Conservation (phyloP, 2,113 vertebrate genomes). For the Corvus moneduloides region DNA sequence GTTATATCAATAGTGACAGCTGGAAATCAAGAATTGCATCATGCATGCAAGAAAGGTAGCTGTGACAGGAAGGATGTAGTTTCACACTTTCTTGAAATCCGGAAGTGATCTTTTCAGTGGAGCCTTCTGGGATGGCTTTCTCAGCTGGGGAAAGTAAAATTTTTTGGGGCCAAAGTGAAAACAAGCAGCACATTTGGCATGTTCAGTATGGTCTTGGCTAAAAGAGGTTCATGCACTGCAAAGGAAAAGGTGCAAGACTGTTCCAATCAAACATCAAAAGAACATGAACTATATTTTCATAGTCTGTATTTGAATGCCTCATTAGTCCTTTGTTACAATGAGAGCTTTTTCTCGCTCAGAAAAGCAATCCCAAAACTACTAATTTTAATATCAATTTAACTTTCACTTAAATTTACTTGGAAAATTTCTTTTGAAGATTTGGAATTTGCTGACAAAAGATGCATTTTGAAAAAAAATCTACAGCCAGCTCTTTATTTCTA, state of each 20-base stretch:
- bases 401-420: background rate
- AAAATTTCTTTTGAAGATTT: background rate
- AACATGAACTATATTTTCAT: background rate
- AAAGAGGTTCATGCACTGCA: background rate
- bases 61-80: background rate
- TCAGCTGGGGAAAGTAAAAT: background rate
- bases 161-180: fast-evolving
- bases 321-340: background rate
- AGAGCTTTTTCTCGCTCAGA: background rate
- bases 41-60: background rate
- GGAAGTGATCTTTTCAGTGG: background rate
- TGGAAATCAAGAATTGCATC: background rate
- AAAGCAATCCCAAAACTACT: background rate
- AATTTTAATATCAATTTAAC: background rate
- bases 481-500: background rate
- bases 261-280: background rate
- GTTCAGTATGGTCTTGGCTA: background rate
- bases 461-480: background rate
- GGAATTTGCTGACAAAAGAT: background rate
- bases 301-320: background rate
- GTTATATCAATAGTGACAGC: background rate
- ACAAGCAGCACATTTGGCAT: background rate
- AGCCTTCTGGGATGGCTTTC: background rate
- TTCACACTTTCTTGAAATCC: background rate
- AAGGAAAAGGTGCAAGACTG: background rate